Evolutionary conservation across 2,888 invertebrate genomes (phyloP), one percentile per base, ranked within the genome.

Genomic region (Drosophila differens): DNA sequence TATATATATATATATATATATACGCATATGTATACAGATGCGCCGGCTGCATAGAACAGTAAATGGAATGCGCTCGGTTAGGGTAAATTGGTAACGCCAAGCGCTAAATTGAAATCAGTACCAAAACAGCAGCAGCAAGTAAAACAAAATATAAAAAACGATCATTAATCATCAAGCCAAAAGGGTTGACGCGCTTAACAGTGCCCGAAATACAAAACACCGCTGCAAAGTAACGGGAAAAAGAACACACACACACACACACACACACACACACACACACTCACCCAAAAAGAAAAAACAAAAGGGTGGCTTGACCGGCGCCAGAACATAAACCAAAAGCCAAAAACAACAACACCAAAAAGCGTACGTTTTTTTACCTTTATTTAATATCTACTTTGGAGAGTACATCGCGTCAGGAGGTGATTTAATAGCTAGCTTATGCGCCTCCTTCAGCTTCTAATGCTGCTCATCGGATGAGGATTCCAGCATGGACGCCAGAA

Each of bases 61-160:
- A 25, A 28, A 28, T 5, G 19, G 51, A 44, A 37, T 39, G 19
- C 28, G n/a, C 1, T 14, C 7, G 5, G 35, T 10, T 41, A 74
- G 69, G 49, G 77, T 64, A 67, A 67, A 67, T 52, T 44, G 63
- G 47, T 16, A 70, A 63, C 69, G 65, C 55, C 51, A 64, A 65
- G 73, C 77, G 76, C 59, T 81, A 81, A 89, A 86, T 86, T 87
- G 90, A 88, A 90, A 90, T 83, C 89, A 79, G 87, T 75, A 76
- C 79, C 83, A 82, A 81, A 83, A 79, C 82, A 82, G 74, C 74
- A 57, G 37, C 37, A 69, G 73, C 72, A 68, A 70, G 74, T 49
- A 65, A 67, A 68, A 72, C 63, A 80, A 88, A 79, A 77, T 74
- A 64, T 63, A 80, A 83, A 81, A 77, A 76, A 57, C 73, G 84